phyloP scores from a whole-genome alignment of 2,888 invertebrate species.

The Drosophila engyochracea region DNA sequence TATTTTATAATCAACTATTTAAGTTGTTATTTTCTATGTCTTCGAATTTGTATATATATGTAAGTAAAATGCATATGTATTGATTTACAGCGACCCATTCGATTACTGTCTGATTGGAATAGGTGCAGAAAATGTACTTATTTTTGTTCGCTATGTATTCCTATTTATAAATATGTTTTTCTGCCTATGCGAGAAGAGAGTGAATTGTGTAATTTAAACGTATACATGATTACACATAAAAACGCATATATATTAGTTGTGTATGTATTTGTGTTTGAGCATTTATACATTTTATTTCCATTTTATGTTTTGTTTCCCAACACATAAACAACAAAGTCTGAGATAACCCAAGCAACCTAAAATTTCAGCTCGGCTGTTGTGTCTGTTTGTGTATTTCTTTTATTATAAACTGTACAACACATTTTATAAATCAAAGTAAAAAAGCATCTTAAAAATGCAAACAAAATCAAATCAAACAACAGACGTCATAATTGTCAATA shows the following conservation, averaged over 20 bases:
- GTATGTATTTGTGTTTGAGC: neutral
- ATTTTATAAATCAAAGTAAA: constrained; percentile 25
- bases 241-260: neutral
- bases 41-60: neutral
- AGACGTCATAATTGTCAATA: constrained; percentile 16
- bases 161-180: constrained; percentile 28
- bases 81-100: neutral
- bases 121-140: constrained; percentile 9
- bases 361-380: constrained; percentile 17
- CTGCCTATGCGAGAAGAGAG: constrained; percentile 10
- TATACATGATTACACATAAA: constrained; percentile 21
- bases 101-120: neutral
- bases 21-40: neutral
- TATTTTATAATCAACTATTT: neutral
- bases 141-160: constrained; percentile 12
- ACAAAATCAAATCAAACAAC: constrained; percentile 18
- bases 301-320: constrained; percentile 47
- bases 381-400: neutral
- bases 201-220: constrained; percentile 43
- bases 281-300: constrained; percentile 47
- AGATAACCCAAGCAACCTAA: constrained; percentile 45
- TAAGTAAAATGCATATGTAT: neutral
- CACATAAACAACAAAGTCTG: constrained; percentile 20
- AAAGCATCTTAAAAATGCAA: constrained; percentile 22
- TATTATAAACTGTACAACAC: constrained; percentile 12